Conservation (phyloP, 2,113 vertebrate species). For the Nematolebias whitei region DNA sequence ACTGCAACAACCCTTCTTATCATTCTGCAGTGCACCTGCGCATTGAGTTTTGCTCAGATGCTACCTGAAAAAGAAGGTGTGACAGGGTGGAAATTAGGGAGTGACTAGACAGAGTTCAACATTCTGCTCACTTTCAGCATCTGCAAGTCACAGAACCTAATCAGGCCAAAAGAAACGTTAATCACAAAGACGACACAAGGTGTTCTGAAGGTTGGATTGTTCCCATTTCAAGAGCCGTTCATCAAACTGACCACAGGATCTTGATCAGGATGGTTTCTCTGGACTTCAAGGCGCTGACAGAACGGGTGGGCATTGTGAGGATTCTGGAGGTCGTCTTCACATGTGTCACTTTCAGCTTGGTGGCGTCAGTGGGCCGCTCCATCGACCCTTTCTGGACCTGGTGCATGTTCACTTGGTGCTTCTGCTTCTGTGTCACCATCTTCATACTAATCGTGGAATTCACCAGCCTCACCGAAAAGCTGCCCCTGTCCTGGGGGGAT, state of each 20-base stretch:
- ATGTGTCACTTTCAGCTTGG: constrained; percentile 86
- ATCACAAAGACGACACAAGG: no score
- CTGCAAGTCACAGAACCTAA: background rate
- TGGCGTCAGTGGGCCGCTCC: constrained; percentile 51
- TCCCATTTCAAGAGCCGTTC: no score
- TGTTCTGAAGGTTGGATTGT: no score
- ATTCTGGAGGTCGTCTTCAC: constrained; percentile 79
- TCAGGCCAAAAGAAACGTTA: no score
- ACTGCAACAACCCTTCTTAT: no score
- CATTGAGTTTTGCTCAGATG: no score
- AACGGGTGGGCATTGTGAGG: constrained; percentile 80
- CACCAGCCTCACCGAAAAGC: constrained; percentile 51
- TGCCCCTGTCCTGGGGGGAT: constrained; percentile 88
- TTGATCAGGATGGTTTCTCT: constrained; percentile 28
- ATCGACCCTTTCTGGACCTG: constrained; percentile 52
- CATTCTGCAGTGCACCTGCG: no score
- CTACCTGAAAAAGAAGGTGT: no score
- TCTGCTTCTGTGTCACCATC: constrained; percentile 83
- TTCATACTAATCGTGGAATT: constrained; percentile 84
- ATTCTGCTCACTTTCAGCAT: background rate
- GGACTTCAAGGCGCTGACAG: constrained; percentile 63
- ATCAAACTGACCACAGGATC: background rate
- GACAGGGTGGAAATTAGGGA: no score
- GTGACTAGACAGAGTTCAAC: background rate
- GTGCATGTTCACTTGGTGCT: constrained; percentile 90